A percentile compares a stretch with the other conserved stretches of the same genome.
Conservation (phyloP, 1,140 invertebrate species). For the Homalodisca vitripennis region DNA sequence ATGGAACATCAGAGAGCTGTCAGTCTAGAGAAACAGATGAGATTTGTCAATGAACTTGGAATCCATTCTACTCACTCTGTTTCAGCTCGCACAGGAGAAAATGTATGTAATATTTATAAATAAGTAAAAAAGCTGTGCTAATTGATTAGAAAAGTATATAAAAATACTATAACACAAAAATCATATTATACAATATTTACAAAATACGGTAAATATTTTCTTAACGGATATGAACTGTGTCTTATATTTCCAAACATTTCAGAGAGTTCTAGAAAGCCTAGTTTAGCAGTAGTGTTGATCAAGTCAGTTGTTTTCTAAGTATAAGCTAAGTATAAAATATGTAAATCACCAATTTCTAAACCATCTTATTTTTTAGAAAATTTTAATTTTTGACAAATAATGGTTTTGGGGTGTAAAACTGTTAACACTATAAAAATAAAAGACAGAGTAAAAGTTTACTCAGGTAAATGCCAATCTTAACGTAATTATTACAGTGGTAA, state of each 20-base stretch:
- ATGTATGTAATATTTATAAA: conserved; percentile 57
- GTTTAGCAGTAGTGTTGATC: background rate
- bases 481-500: too few species aligned
- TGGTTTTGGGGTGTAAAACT: too few species aligned
- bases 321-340: too few species aligned
- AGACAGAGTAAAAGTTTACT: too few species aligned
- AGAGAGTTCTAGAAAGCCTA: background rate
- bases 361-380: too few species aligned
- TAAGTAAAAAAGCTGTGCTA: background rate
- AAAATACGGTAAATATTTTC: background rate
- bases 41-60: conserved; percentile 73
- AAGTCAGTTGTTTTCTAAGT: too few species aligned
- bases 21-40: conserved; percentile 72
- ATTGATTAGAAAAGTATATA: background rate
- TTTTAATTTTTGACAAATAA: too few species aligned
- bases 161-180: background rate
- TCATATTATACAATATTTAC: background rate
- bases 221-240: background rate
- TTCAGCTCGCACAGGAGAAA: conserved; percentile 87
- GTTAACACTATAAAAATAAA: too few species aligned
- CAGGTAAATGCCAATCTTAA: too few species aligned
- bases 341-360: too few species aligned
- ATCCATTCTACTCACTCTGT: conserved; percentile 68
- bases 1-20: conserved; percentile 83
- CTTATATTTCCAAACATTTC: background rate